Conservation (phyloP, 2,888 invertebrate genomes). For the Arenicola marina region DNA sequence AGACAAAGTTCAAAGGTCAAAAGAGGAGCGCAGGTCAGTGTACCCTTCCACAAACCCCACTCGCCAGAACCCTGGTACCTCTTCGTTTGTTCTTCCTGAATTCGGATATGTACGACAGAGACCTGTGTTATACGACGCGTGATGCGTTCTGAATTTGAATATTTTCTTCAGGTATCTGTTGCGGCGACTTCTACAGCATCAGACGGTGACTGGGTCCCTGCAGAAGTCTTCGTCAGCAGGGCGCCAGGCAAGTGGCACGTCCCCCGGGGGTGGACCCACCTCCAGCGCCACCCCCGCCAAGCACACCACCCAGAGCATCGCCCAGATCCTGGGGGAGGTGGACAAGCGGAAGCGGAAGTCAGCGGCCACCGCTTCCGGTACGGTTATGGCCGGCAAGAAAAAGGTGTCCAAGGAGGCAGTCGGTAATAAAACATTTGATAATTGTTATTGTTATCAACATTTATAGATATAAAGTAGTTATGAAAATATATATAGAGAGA, state of each 20-base stretch:
- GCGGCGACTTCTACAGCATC: constrained; percentile 68
- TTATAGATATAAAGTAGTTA: no score
- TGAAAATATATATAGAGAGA: no score
- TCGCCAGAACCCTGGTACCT: no score
- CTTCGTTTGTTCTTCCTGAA: no score
- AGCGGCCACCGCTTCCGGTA: not conserved
- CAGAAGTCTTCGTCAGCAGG: no score
- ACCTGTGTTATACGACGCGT: not conserved
- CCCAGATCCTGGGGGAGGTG: constrained; percentile 23
- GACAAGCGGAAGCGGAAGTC: constrained; percentile 23
- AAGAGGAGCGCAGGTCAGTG: constrained; percentile 74
- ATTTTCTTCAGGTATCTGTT: constrained; percentile 69
- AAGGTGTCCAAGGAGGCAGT: not conserved
- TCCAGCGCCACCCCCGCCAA: not conserved
- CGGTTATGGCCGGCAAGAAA: not conserved
- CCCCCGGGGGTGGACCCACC: no score
- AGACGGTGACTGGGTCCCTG: constrained; percentile 47
- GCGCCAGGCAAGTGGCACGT: no score
- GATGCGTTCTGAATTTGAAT: not conserved
- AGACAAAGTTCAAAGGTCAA: constrained; percentile 77
- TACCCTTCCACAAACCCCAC: not conserved
- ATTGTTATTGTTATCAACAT: no score
- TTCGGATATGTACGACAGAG: no score
- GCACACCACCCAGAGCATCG: constrained; percentile 17
- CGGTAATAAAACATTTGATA: no score